phyloP scores from a whole-genome alignment of 2,888 invertebrate genomes.

The Druceiella hillmani region DNA sequence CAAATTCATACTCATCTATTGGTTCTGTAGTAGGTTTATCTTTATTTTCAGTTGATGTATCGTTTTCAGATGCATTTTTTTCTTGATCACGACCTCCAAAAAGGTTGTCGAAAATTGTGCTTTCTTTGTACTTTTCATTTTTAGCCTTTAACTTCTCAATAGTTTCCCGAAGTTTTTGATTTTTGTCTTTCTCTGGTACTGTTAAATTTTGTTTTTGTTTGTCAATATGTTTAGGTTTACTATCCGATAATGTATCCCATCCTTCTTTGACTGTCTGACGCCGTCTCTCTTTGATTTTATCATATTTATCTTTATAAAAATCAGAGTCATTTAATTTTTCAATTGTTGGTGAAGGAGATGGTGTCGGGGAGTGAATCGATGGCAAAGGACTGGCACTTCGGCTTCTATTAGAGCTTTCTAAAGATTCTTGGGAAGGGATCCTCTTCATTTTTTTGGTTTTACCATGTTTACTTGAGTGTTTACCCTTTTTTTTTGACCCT shows the following conservation, averaged over 20 bases:
- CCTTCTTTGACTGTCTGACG: slow-evolving; percentile 47
- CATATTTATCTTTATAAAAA: slow-evolving; percentile 55
- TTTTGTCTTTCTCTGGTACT: slow-evolving; percentile 45
- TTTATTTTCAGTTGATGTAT: slow-evolving; percentile 21
- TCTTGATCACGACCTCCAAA: slow-evolving; percentile 31
- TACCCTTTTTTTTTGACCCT: no score
- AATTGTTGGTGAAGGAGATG: slow-evolving; percentile 37
- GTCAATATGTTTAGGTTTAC: slow-evolving; percentile 40
- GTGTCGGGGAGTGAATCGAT: slow-evolving; percentile 42
- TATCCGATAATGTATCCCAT: slow-evolving; percentile 44
- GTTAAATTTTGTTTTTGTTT: slow-evolving; percentile 37
- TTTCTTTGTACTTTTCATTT: slow-evolving; percentile 50
- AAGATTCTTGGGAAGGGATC: slow-evolving; percentile 33
- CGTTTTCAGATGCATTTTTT: slow-evolving; percentile 13
- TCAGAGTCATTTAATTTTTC: slow-evolving; percentile 38
- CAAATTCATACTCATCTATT: slow-evolving; percentile 27
- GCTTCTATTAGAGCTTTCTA: slow-evolving; percentile 42
- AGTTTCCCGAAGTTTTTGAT: slow-evolving; percentile 49
- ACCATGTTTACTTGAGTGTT: slow-evolving; percentile 30
- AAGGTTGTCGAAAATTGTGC: slow-evolving; percentile 34
- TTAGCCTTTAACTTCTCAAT: slow-evolving; percentile 62
- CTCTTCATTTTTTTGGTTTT: slow-evolving; percentile 28
- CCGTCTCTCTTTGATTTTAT: slow-evolving; percentile 56
- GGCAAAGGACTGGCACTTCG: slow-evolving; percentile 45
- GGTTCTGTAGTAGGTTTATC: slow-evolving; percentile 16